phyloP scores from a whole-genome alignment of 2,888 invertebrate genomes.

The Dioctria linearis region DNA sequence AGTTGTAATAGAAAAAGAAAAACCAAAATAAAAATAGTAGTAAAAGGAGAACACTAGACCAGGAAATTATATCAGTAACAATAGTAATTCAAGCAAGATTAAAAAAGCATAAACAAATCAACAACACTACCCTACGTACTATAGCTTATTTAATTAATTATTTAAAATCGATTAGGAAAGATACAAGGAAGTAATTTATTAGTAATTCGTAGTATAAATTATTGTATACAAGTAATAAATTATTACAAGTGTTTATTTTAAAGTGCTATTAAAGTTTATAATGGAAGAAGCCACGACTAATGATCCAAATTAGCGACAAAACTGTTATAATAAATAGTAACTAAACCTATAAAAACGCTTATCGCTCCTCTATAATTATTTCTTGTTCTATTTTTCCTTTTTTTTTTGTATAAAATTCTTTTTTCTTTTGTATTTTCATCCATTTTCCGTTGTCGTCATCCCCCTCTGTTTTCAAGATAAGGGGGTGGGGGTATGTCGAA shows the following conservation, averaged over 20 bases:
- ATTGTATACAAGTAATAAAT: conserved; percentile 40
- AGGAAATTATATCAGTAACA: conserved; percentile 15
- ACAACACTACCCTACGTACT: conserved; percentile 2
- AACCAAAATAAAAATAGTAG: conserved; percentile 46
- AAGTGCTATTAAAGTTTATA: conserved; percentile 35
- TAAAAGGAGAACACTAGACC: conserved; percentile 8
- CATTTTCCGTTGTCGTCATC: conserved; percentile 15
- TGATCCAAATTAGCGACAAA: conserved; percentile 8
- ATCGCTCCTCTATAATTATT: conserved; percentile 26
- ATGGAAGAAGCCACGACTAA: background rate
- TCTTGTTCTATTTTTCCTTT: background rate
- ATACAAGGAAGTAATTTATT: conserved; percentile 23
- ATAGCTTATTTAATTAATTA: conserved; percentile 20
- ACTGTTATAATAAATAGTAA: conserved; percentile 18
- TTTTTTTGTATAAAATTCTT: conserved; percentile 5
- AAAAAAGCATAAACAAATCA: no score
- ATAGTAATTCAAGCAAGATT: background rate
- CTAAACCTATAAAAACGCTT: conserved; percentile 3
- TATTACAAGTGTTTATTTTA: conserved; percentile 35
- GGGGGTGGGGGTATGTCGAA: conserved; percentile 4
- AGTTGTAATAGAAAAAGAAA: conserved; percentile 27
- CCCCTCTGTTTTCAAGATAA: background rate
- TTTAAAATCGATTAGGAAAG: conserved; percentile 24
- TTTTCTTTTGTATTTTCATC: conserved; percentile 24
- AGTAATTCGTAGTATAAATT: conserved; percentile 29